Evolutionary conservation across 37 sponge, comb jelly and placozoan species (phyloP), one percentile per base, ranked within the genome.

Genomic region (Tethya wilhelma): DNA sequence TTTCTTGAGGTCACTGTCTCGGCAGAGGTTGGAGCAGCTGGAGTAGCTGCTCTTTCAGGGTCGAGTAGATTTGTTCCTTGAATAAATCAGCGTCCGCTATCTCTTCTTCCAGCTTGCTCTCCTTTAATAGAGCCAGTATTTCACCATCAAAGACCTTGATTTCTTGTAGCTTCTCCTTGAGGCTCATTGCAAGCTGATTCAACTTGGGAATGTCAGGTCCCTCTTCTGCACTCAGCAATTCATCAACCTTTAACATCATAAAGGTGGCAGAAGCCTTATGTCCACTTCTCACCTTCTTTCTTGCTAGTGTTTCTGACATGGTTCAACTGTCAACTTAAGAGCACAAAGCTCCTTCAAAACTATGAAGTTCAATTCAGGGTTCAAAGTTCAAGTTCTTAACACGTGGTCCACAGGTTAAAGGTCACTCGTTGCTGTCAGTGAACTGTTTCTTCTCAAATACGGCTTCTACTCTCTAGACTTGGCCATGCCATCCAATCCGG

Each of bases 121-220:
- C 72, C 8, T 42, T 44, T 6, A 81, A 43, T 4, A 38, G 40
- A 1, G 37, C 31, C 62, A 81, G 73, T n/a, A 81, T 69, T 30
- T 71, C 72, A 55, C 22, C 62, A 57, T 81, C 82, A 17, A 81
- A 26, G 23, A 60, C 32, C 72, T 71, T 81, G 1, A 81, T 39
- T 19, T 56, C 60, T 34, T 69, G 31, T 29, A 81, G 30, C 41
- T 81, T 81, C 82, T 81, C 82, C 71, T 81, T 56, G 32, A 81
- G 40, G 19, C 62, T 59, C 71, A 81, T 69, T 26, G 56, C 38
- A 9, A 67, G 26, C n/a, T 79, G 82, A n/a, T 38, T 32, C 31
- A 71, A 29, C 82, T 57, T 59, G 28, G 41, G 28, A 9, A 34
- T 23, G 20, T 69, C 72, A 1, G 63, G 63, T 37, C 40, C 28